phyloP scores from a whole-genome alignment of 37 sponge, comb jelly and placozoan species.

The Haliclona indistincta region DNA sequence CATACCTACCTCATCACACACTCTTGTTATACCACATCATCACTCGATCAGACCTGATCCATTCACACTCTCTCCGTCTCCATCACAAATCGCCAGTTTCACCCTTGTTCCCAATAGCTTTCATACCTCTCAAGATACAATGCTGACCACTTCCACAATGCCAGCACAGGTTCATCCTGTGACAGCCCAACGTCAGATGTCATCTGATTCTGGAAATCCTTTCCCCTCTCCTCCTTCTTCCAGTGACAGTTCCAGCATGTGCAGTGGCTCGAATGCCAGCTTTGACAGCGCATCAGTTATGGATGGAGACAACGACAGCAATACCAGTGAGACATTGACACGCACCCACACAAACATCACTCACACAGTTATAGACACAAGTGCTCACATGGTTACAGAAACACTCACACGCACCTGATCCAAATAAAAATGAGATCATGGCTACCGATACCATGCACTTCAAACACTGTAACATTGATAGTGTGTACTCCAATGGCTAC shows the following conservation, averaged over 20 bases:
- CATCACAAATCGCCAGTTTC: background rate
- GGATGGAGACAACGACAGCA: constrained; percentile 12
- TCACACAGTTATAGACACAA: background rate
- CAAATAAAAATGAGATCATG: no score
- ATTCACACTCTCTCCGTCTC: background rate
- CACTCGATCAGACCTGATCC: background rate
- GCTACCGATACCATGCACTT: no score
- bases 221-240: constrained; percentile 60
- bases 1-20: background rate
- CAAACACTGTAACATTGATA: no score
- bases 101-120: no score
- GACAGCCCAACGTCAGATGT: background rate
- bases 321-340: no score
- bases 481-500: no score
- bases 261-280: constrained; percentile 59
- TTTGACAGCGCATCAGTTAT: constrained; percentile 20
- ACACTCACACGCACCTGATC: no score
- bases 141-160: background rate
- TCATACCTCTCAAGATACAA: no score
- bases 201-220: background rate
- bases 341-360: background rate
- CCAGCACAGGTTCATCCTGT: background rate
- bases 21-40: background rate
- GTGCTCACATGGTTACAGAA: no score
- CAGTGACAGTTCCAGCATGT: constrained; percentile 62